phyloP scores from a whole-genome alignment of 1,140 invertebrate species.

The Helicoverpa zea region DNA sequence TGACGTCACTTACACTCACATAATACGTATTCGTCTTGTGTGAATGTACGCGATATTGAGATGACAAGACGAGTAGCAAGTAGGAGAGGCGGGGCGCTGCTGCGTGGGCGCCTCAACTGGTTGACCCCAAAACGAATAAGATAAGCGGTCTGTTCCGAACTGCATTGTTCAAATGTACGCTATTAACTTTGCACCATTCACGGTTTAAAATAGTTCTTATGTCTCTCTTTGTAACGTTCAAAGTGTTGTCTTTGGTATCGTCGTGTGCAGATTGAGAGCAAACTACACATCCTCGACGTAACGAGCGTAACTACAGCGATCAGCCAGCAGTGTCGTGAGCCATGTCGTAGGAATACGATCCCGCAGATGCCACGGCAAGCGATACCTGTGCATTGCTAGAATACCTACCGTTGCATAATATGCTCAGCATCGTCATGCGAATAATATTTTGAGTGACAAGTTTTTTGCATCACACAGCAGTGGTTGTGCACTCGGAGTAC shows the following conservation, averaged over 20 bases:
- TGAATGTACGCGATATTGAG: neutral
- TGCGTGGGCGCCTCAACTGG: constrained; percentile 32
- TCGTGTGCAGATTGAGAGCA: neutral
- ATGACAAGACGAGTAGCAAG: neutral
- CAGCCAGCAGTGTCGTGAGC: neutral
- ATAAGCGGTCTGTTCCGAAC: constrained; percentile 46
- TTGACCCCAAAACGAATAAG: constrained; percentile 51
- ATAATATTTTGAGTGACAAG: too few species aligned
- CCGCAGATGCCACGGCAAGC: neutral
- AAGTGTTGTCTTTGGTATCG: neutral
- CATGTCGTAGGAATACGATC: constrained; percentile 13
- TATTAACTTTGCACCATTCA: neutral
- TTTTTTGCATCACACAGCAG: too few species aligned
- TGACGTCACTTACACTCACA: neutral
- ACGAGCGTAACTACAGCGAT: neutral
- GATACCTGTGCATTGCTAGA: neutral
- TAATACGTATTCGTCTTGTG: neutral
- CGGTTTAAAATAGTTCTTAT: constrained; percentile 19
- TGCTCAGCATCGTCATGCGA: too few species aligned
- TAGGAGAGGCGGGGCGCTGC: neutral
- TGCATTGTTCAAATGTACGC: constrained; percentile 26
- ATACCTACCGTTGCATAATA: too few species aligned
- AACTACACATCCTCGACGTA: constrained; percentile 39
- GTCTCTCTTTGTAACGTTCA: neutral
- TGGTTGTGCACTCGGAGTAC: too few species aligned